These are phyloP conservation scores for Temnothorax ravouxi DNA, from an alignment of 2,888 invertebrate species.

Conservation along the genomic window DNA sequence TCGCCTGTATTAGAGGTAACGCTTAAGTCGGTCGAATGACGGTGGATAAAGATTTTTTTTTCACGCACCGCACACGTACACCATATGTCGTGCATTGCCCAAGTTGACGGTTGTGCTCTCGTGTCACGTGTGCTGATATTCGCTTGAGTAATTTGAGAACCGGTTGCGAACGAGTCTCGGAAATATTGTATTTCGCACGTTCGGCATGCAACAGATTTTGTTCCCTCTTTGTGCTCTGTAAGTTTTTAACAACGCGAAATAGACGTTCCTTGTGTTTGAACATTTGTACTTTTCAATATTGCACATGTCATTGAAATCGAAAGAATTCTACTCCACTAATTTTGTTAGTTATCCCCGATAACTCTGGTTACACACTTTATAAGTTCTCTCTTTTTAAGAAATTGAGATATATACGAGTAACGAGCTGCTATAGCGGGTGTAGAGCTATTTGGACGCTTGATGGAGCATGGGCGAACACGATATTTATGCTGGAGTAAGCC, in stretches of 20 bases:
- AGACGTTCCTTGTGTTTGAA: not conserved
- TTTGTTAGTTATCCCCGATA: not conserved
- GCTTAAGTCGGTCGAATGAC: not conserved
- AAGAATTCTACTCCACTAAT: not conserved
- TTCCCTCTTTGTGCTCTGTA: not conserved
- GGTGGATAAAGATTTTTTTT: not conserved
- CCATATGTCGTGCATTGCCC: not conserved
- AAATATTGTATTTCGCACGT: not conserved
- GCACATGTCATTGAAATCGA: not conserved
- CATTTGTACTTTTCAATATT: not conserved
- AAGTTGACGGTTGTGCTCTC: not conserved
- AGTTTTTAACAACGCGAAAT: not conserved
- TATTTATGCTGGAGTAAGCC: constrained; percentile 50
- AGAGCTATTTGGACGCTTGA: not conserved
- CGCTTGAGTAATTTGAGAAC: not conserved
- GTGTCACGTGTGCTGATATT: constrained; percentile 8
- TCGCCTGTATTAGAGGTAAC: constrained; percentile 9
- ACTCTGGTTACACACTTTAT: not conserved
- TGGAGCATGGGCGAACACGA: not conserved
- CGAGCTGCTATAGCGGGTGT: not conserved
- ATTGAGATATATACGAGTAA: not conserved
- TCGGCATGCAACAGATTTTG: not conserved
- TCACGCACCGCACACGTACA: not conserved
- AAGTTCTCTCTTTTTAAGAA: not conserved
- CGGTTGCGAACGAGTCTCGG: not conserved